phyloP scores from a whole-genome alignment of 37 sponge, comb jelly and placozoan species.

The Mnemiopsis leidyi region DNA sequence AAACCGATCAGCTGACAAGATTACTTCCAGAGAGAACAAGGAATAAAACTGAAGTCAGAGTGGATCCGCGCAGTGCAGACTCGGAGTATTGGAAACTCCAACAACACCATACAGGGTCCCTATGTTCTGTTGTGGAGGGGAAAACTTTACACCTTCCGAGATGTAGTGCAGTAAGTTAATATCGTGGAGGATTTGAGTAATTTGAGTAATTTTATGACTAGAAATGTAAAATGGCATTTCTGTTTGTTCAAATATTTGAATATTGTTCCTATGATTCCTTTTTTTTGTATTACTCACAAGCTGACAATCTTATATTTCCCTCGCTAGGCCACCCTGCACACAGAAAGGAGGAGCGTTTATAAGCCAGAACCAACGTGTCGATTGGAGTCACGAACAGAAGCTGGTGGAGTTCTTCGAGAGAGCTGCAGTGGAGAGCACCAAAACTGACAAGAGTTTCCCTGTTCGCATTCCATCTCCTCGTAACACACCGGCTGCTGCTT shows the following conservation, averaged over 20 bases:
- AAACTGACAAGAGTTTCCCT: constrained; percentile 45
- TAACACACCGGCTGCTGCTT: constrained; percentile 54
- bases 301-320: too few species aligned
- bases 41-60: constrained; percentile 48
- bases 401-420: constrained; percentile 60
- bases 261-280: too few species aligned
- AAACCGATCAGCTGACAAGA: too few species aligned
- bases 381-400: constrained; percentile 44
- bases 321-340: constrained; percentile 8
- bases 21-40: constrained; percentile 28
- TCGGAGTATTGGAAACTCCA: neutral
- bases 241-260: too few species aligned
- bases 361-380: neutral
- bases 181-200: too few species aligned
- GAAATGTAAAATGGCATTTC: too few species aligned
- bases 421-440: constrained; percentile 7
- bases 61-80: constrained; percentile 56
- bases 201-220: too few species aligned
- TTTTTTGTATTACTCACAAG: too few species aligned
- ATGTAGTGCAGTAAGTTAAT: constrained; percentile 31
- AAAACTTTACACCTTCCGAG: constrained; percentile 62
- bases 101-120: constrained; percentile 2
- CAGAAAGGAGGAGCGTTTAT: constrained; percentile 41
- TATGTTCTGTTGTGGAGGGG: constrained; percentile 62
- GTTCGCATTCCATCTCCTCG: constrained; percentile 50